Evolutionary conservation across 2,888 invertebrate genomes (phyloP), one percentile per base, ranked within the genome.

Genomic region (Odontomyia ornata): DNA sequence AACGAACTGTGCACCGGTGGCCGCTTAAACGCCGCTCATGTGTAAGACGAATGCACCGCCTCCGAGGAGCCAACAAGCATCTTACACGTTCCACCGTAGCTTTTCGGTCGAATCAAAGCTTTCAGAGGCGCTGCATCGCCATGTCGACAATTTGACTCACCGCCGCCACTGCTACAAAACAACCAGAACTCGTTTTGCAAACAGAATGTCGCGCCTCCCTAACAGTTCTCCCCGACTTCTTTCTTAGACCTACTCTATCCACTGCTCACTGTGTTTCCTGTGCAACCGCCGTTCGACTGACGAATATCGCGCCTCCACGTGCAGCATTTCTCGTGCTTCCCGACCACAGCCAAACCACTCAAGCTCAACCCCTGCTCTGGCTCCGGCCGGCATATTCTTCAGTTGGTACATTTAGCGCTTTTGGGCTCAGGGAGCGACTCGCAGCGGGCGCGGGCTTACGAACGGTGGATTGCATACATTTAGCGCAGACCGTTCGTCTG

Each of bases 271-370:
- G 46, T 64, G 46, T 27, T 25, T 62, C 27, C 47, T 7, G 23
- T 62, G 46, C 62, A 75, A n/a, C 27, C 43, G 15, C 43, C 75
- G 60, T 56, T 84, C 83, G 71, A 81, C 82, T 83, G 85, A 81
- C 79, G 72, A 79, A 78, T 83, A 83, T 83, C 83, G 82, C 82
- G 82, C 86, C 86, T 83, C 86, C 86, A 86, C 86, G 86, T 86
- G 86, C 30, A 15, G 36, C 18, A 30, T 46, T 73, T 73, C 57
- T 57, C 57, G 73, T 69, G 46, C 46, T 46, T 46, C 46, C 64
- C 64, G 64, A 75, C 75, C 73, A 57, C 60, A 60, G 36, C 60
- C 57, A 73, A 15, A 47, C 60, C 4, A 69, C 1, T 25, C 47
- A 43, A 47, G 46, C 47, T 46, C 67, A 25, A 67, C 67, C 36